These are phyloP conservation scores for Ifrita kowaldi DNA, from an alignment of 2,113 vertebrate genomes.

Conservation along the genomic window DNA sequence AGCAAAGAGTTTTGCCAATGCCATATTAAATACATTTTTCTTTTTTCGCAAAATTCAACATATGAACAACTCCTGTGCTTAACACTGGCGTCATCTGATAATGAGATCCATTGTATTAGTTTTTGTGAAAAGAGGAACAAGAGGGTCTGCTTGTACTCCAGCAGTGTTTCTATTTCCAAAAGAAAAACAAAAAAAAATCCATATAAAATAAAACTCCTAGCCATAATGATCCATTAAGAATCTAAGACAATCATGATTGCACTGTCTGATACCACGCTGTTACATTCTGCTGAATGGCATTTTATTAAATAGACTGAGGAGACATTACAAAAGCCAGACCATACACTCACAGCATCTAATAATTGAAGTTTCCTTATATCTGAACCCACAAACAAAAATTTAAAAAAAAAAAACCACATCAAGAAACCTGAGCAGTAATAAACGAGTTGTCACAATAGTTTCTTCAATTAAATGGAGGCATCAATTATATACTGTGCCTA, in stretches of 20 bases:
- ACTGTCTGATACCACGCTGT: background rate
- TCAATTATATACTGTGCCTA: background rate
- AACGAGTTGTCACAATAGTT: background rate
- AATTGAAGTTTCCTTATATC: background rate
- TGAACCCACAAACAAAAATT: background rate
- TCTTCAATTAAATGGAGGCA: background rate
- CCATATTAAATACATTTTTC: background rate
- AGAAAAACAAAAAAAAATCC: background rate
- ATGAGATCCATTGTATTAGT: background rate
- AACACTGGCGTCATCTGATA: background rate
- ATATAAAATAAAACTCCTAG: background rate
- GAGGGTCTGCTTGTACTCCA: background rate
- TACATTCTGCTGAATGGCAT: background rate
- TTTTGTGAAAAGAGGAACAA: background rate
- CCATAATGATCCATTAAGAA: background rate
- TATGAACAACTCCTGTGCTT: background rate
- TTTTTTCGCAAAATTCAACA: background rate
- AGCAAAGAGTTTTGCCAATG: background rate
- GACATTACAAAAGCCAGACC: background rate
- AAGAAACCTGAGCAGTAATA: background rate
- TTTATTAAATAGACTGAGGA: background rate
- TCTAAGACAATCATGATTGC: background rate
- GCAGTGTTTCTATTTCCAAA: background rate
- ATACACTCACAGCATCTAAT: background rate
- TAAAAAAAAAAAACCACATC: background rate